Percentiles rank a stretch among this genome's conserved stretches.
phyloP scores from a whole-genome alignment of 2,797 vertebrate species.

The Darevskia nairensis region DNA sequence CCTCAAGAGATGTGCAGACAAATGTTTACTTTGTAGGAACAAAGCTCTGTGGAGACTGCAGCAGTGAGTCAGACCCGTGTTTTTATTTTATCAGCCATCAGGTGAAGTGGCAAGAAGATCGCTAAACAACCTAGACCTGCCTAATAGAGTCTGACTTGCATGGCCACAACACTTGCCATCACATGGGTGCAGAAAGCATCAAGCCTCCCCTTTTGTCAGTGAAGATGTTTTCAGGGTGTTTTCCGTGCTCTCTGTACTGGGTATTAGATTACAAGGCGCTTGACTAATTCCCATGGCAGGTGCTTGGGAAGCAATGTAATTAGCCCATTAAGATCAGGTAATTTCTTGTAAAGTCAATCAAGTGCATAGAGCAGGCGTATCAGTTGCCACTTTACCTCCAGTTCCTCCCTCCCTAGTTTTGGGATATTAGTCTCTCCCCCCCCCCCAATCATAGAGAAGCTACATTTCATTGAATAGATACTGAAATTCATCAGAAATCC shows the following conservation, averaged over 20 bases:
- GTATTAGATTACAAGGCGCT: conserved; percentile 52
- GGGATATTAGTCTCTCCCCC: neutral
- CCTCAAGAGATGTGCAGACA: conserved; percentile 22
- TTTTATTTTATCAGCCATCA: conserved; percentile 9
- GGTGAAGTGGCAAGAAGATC: neutral
- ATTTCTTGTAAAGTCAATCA: conserved; percentile 89
- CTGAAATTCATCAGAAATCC: neutral
- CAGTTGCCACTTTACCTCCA: conserved; percentile 67
- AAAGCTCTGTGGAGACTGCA: conserved; percentile 3
- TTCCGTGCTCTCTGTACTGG: neutral
- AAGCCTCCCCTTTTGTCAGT: neutral
- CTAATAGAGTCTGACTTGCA: neutral
- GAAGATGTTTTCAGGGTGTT: neutral
- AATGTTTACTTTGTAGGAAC: conserved; percentile 34
- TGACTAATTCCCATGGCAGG: conserved; percentile 64
- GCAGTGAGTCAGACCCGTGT: neutral
- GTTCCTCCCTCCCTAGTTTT: neutral
- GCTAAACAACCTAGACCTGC: neutral
- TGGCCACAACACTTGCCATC: neutral
- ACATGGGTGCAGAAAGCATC: neutral
- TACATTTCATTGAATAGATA: neutral
- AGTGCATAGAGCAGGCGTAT: conserved; percentile 79
- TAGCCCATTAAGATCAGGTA: conserved; percentile 91
- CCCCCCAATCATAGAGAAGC: neutral
- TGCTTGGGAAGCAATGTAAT: conserved; percentile 85